These are phyloP conservation scores for Tauraco hartlaubi DNA, from an alignment of 2,797 vertebrate species.

Conservation along the genomic window DNA sequence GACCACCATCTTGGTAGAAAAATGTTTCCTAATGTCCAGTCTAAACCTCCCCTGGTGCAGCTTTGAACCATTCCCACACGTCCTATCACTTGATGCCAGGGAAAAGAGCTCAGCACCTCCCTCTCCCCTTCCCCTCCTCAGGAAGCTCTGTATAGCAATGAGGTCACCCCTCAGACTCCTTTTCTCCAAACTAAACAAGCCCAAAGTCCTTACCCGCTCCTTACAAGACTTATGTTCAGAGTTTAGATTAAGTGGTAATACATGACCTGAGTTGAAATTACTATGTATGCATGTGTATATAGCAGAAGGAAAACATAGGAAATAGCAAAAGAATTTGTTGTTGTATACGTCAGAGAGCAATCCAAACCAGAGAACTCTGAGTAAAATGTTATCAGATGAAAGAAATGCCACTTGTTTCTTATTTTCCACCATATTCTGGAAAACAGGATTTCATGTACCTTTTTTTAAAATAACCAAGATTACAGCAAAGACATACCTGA, in stretches of 20 bases:
- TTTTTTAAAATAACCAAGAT: conserved; percentile 39
- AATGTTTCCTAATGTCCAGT: not conserved
- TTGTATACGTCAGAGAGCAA: not conserved
- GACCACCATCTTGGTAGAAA: not conserved
- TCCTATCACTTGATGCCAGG: accelerated
- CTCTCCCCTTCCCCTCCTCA: not conserved
- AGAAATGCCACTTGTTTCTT: not conserved
- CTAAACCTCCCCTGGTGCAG: not conserved
- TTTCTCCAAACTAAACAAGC: not conserved
- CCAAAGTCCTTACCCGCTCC: not conserved
- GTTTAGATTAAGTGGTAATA: not conserved
- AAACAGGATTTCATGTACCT: conserved; percentile 6
- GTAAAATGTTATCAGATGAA: not conserved
- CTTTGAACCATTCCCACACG: accelerated
- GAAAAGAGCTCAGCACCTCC: not conserved
- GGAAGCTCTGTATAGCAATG: not conserved
- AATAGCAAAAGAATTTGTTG: not conserved
- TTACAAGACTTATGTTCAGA: not conserved
- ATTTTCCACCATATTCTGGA: not conserved
- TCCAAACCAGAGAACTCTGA: not conserved
- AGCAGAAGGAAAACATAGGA: not conserved
- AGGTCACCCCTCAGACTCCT: accelerated
- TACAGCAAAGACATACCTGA: not conserved
- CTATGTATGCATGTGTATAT: not conserved
- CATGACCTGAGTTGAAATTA: not conserved